phyloP scores from a whole-genome alignment of 2,113 vertebrate species.

The Strix uralensis region DNA sequence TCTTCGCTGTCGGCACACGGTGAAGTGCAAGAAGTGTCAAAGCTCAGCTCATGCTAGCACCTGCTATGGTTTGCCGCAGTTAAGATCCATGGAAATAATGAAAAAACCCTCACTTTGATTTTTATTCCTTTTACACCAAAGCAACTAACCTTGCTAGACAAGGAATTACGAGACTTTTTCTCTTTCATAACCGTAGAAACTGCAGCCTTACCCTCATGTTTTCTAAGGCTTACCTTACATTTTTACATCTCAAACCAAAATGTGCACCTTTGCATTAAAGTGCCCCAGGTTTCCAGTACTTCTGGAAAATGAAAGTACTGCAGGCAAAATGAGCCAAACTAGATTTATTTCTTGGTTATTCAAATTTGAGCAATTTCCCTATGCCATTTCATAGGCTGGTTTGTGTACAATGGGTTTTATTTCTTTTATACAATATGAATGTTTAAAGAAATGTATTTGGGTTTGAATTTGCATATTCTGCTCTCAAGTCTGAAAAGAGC shows the following conservation, averaged over 20 bases:
- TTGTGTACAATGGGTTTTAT: not conserved
- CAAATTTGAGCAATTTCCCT: not conserved
- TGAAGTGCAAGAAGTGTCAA: not conserved
- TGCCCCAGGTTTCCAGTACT: not conserved
- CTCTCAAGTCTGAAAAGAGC: conserved; percentile 20
- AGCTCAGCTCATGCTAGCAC: not conserved
- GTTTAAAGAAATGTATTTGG: conserved; percentile 17
- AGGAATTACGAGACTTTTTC: not conserved
- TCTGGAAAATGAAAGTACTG: not conserved
- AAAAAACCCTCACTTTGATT: not conserved
- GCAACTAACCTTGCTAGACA: not conserved
- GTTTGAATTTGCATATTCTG: conserved; percentile 41
- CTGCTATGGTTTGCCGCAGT: not conserved
- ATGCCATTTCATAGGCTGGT: not conserved
- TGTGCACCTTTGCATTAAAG: not conserved
- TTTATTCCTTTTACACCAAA: not conserved
- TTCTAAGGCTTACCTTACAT: not conserved
- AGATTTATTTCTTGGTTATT: not conserved
- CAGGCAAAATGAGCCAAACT: not conserved
- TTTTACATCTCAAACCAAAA: not conserved
- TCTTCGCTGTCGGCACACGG: not conserved
- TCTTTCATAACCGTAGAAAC: not conserved
- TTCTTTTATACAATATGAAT: not conserved
- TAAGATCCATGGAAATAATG: not conserved
- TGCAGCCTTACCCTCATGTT: not conserved